Evolutionary conservation across 2,888 invertebrate species (phyloP), one percentile per base, ranked within the genome.

Genomic region (Drosophila prolongata): DNA sequence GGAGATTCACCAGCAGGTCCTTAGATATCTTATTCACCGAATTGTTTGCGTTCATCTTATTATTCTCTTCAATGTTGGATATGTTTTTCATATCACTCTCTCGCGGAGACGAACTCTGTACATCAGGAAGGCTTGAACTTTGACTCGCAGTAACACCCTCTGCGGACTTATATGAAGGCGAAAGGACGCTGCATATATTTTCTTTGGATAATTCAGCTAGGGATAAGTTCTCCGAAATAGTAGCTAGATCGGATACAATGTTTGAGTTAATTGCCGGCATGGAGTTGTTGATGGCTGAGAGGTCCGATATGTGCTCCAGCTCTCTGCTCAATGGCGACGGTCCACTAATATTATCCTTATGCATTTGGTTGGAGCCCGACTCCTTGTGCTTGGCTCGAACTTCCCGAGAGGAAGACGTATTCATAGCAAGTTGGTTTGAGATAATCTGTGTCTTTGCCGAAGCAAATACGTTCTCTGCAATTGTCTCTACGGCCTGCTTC

Each of bases 401-500:
- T 16, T 74, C 79, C 16, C 60, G 42, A 10, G 71, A 30, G 11
- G 53, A 62, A 11, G 61, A 43, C 14, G 70, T 53, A 4, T 61
- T 66, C 6, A 68, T 37, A 30, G 57, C 62, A 16, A 77, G 24
- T 38, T 87, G 78, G 57, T 94, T 94, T 14, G 95, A 94, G 35
- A 95, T 93, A 53, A 95, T 95, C 90, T 96, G 95, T 5, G 95
- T 95, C 76, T 95, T 94, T 16, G 95, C 95, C 54, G 95, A 94
- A 47, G 95, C 95, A 75, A 96, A 93, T 43, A 96, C 95, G 90
- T 95, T 96, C 92, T 98, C 97, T 3, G 97, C 96, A 86, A 98
- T 96, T 57, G 97, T 97, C 91, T 98, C 97, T 11, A 97, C 96
- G 3, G 98, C 96, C 93, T 96, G 95, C 93, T 96, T 96, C 73